These are phyloP conservation scores for Synergus itoensis DNA, from an alignment of 2,888 invertebrate genomes.

Conservation along the genomic window DNA sequence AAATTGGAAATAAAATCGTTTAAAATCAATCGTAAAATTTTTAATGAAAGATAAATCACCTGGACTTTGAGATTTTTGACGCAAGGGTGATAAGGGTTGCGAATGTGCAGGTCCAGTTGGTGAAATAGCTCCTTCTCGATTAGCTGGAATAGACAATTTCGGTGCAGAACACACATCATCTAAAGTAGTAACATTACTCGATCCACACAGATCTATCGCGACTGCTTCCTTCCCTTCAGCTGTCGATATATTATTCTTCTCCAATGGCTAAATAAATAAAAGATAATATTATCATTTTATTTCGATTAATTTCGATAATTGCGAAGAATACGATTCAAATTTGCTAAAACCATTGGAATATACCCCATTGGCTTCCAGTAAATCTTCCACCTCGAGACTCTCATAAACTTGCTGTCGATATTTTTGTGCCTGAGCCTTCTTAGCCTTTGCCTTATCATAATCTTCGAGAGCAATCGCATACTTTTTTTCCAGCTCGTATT, in stretches of 20 bases:
- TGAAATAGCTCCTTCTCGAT: slow-evolving; percentile 77
- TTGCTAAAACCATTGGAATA: slow-evolving; percentile 61
- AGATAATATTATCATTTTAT: background rate
- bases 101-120: slow-evolving; percentile 77
- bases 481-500: slow-evolving; percentile 93
- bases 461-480: slow-evolving; percentile 96
- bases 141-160: slow-evolving; percentile 70
- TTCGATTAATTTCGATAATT: background rate
- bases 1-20: background rate
- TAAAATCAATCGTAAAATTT: background rate
- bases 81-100: slow-evolving; percentile 79
- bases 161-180: slow-evolving; percentile 71
- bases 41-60: slow-evolving; percentile 64
- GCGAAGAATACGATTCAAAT: background rate
- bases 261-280: slow-evolving; percentile 64
- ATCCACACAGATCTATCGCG: slow-evolving; percentile 60
- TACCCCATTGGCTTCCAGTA: slow-evolving; percentile 90
- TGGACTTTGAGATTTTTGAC: slow-evolving; percentile 79
- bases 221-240: slow-evolving; percentile 67
- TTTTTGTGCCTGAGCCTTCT: slow-evolving; percentile 93
- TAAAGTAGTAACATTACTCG: slow-evolving; percentile 56
- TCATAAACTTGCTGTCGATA: slow-evolving; percentile 88
- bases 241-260: slow-evolving; percentile 71
- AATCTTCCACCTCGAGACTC: slow-evolving; percentile 86
- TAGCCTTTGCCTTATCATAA: slow-evolving; percentile 92